Percentiles rank a stretch among this genome's conserved stretches.
These are phyloP conservation scores for Sycophaga agraensis DNA, from an alignment of 1,140 invertebrate genomes.

Conservation along the genomic window DNA sequence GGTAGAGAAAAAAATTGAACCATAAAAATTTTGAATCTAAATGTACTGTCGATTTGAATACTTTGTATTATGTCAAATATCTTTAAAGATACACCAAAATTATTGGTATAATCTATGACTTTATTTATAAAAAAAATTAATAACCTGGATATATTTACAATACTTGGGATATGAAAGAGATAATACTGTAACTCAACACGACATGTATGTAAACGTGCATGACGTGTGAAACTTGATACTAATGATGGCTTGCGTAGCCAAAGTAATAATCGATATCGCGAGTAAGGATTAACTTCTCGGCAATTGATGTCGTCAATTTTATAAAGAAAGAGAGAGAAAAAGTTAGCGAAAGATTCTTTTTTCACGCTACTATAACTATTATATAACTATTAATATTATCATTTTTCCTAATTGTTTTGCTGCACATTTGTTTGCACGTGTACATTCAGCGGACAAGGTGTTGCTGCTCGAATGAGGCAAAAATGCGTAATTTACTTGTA, in stretches of 20 bases:
- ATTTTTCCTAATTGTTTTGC: constrained; percentile 38
- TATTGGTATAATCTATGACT: not conserved
- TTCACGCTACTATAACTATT: constrained; percentile 32
- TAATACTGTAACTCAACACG: not conserved
- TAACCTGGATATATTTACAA: constrained; percentile 9
- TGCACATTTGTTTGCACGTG: constrained; percentile 40
- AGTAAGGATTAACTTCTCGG: not conserved
- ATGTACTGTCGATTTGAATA: constrained; percentile 16
- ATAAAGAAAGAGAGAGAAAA: constrained; percentile 20
- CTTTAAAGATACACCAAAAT: constrained; percentile 5
- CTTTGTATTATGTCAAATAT: constrained; percentile 8
- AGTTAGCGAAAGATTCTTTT: constrained; percentile 25
- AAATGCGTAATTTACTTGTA: constrained; percentile 22
- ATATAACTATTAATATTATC: constrained; percentile 26
- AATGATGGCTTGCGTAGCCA: not conserved
- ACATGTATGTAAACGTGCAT: not conserved
- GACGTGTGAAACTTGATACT: not conserved
- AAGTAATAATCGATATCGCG: not conserved
- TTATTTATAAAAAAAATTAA: constrained; percentile 21
- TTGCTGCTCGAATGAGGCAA: constrained; percentile 19
- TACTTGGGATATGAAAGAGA: not conserved
- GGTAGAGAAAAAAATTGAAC: constrained; percentile 20
- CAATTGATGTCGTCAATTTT: not conserved
- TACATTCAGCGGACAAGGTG: constrained; percentile 38
- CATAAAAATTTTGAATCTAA: constrained; percentile 11